Evolutionary conservation across 2,113 vertebrate genomes (phyloP), one percentile per base, ranked within the genome.

Genomic region (Taurulus bubalis): DNA sequence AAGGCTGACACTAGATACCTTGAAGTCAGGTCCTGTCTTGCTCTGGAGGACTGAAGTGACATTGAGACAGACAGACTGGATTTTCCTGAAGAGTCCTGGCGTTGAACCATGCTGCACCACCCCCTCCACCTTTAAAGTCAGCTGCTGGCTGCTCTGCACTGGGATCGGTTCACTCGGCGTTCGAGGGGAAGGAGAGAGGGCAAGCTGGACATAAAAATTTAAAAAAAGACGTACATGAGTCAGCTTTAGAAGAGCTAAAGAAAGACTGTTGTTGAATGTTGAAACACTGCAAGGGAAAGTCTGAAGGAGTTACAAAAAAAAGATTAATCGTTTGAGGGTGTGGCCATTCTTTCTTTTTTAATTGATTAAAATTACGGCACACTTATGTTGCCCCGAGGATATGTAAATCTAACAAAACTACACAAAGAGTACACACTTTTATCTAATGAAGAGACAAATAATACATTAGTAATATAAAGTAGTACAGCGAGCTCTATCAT

Each of bases 71-170:
- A 99, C 97, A 0, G 98, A 97, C 1, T 98, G 97, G 91, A 99
- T 98, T 91, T 97, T 98, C 38, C 98, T 96, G 90, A 99, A 99
- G 45, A 99, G 96, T 38, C 98, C 98, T 0, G 98, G 98, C 24
- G 96, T 97, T 0, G 97, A 96, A 15, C 98, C 98, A 0, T 99
- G 98, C 90, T 99, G 98, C 73, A 99, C 97, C 28, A 99, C 98
- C 1, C 98, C 98, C 82, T 99, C 98, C 32, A 99, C 98, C 88
- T 99, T 99, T 8, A 99, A 92, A 0, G 97, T 96, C 93, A 99
- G 74, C 20, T 99, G 98, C 92, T 99, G 98, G 86, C 94, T 99
- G 87, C 94, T 98, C 91, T 99, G 98, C 26, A 99, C 96, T 0
- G 97, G 95, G 88, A 99, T 98, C 10, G 98, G 98, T 83, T 99